Conservation (phyloP, 2,113 vertebrate species). For the Xyliphius kryptos region DNA sequence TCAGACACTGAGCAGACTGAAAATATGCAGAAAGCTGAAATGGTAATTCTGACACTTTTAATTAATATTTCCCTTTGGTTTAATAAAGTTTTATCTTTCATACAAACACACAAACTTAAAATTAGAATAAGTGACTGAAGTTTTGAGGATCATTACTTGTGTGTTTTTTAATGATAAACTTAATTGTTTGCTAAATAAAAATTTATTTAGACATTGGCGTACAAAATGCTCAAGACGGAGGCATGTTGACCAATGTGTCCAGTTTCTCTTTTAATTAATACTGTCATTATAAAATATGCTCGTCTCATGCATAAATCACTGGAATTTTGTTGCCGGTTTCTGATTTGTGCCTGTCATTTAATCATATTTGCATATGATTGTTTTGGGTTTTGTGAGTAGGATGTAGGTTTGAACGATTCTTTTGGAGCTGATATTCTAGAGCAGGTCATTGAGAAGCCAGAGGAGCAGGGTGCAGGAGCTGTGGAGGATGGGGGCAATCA, state of each 20-base stretch:
- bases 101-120: neutral
- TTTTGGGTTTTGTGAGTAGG: constrained; percentile 29
- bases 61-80: too few relatives aligned
- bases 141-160: too few relatives aligned
- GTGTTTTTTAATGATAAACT: too few relatives aligned
- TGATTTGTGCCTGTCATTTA: neutral
- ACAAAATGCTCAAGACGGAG: too few relatives aligned
- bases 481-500: constrained; percentile 15
- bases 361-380: neutral
- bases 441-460: constrained; percentile 28
- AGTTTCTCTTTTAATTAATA: too few relatives aligned
- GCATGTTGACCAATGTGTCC: too few relatives aligned
- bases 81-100: too few relatives aligned
- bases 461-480: constrained; percentile 9
- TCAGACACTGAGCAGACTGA: constrained; percentile 18
- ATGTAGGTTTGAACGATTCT: constrained; percentile 25
- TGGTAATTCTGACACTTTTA: constrained; percentile 13
- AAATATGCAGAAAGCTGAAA: constrained; percentile 5
- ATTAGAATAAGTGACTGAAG: too few relatives aligned
- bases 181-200: too few relatives aligned
- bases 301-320: neutral
- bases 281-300: neutral
- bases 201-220: too few relatives aligned
- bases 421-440: constrained; percentile 26
- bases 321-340: neutral